Conservation (phyloP, 2,888 invertebrate species). For the Phengaris arion region DNA sequence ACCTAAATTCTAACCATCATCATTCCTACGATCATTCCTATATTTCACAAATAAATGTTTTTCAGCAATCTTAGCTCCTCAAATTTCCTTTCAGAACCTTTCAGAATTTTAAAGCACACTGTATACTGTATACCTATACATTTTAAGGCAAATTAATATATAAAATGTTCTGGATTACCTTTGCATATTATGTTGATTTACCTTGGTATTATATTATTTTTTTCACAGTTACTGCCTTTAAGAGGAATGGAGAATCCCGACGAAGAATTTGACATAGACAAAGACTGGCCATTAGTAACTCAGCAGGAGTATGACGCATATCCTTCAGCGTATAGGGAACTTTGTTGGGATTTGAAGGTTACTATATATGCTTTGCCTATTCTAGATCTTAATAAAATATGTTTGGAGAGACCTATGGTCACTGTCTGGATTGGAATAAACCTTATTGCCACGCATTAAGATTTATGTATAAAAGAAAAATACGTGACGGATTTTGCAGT, state of each 20-base stretch:
- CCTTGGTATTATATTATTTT: background rate
- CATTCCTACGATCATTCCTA: background rate
- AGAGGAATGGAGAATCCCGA: slow-evolving; percentile 90
- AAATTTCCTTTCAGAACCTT: background rate
- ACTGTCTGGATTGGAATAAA: too few relatives aligned
- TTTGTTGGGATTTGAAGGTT: slow-evolving; percentile 93
- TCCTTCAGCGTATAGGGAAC: slow-evolving; percentile 87
- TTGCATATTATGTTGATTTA: background rate
- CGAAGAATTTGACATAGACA: slow-evolving; percentile 90
- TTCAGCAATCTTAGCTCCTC: background rate
- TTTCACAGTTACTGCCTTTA: slow-evolving; percentile 83
- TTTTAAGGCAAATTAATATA: too few relatives aligned
- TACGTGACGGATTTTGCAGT: too few relatives aligned
- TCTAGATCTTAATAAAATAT: too few relatives aligned
- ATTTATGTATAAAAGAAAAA: too few relatives aligned
- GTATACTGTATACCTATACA: too few relatives aligned
- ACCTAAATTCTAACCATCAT: background rate
- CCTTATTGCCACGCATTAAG: too few relatives aligned
- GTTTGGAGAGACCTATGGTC: too few relatives aligned
- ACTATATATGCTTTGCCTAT: background rate
- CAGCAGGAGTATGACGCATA: slow-evolving; percentile 82
- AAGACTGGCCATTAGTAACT: slow-evolving; percentile 84
- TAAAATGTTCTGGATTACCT: too few relatives aligned
- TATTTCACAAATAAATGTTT: background rate
- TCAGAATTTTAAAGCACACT: too few relatives aligned